A percentile compares a stretch with the other conserved stretches of the same genome.
These are phyloP conservation scores for Aspiorhynchus laticeps DNA, from an alignment of 2,113 vertebrate species.

Conservation along the genomic window DNA sequence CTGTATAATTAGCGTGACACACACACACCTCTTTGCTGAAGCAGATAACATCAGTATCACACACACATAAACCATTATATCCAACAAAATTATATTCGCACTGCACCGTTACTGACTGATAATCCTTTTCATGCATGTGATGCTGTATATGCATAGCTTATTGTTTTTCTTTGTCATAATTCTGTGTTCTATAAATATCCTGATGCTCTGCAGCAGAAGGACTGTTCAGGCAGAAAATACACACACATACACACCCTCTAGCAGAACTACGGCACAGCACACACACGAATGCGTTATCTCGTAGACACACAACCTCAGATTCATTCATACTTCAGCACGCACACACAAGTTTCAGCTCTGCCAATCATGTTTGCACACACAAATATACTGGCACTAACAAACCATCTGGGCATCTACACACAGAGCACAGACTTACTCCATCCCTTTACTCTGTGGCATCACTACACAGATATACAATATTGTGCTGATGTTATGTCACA, in stretches of 20 bases:
- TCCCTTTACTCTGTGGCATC: slow-evolving; percentile 2
- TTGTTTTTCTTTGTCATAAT: slow-evolving; percentile 35
- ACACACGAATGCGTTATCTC: slow-evolving; percentile 34
- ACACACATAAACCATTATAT: background rate
- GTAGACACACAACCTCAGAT: slow-evolving; percentile 33
- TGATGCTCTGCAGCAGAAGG: slow-evolving; percentile 39
- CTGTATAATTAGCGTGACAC: slow-evolving; percentile 7
- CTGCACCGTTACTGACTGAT: background rate
- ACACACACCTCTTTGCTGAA: slow-evolving; percentile 12
- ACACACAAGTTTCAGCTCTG: background rate
- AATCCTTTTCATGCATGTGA: background rate
- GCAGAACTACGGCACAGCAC: slow-evolving; percentile 21
- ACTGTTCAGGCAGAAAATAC: slow-evolving; percentile 41
- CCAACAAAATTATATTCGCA: background rate
- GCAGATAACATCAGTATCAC: background rate
- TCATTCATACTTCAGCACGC: slow-evolving; percentile 43
- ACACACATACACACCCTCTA: slow-evolving; percentile 38
- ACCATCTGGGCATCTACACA: background rate
- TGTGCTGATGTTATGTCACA: background rate
- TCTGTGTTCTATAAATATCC: slow-evolving; percentile 43
- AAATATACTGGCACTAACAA: slow-evolving; percentile 24
- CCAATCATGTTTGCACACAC: slow-evolving; percentile 25
- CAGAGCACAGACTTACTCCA: background rate
- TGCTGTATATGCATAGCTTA: slow-evolving; percentile 2
- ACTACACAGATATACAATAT: background rate